phyloP scores from a whole-genome alignment of 2,797 vertebrate species.

The Microctenopoma stevenorrisi region DNA sequence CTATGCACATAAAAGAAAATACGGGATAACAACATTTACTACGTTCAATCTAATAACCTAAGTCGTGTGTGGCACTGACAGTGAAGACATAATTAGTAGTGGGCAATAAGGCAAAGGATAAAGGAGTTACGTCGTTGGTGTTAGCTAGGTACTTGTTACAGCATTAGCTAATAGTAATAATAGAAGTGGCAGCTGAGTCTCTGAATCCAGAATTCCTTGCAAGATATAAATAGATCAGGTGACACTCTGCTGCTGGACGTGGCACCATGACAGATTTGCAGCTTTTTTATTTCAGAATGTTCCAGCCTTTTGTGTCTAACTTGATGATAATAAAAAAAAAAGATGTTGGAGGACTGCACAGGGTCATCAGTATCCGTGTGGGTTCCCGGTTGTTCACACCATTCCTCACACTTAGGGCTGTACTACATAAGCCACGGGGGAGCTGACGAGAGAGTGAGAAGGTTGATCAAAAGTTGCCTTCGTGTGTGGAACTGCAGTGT shows the following conservation, averaged over 20 bases:
- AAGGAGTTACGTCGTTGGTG: conserved; percentile 58
- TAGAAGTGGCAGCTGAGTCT: conserved; percentile 84
- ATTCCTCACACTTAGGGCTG: conserved; percentile 72
- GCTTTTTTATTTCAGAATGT: conserved; percentile 59
- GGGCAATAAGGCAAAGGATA: conserved; percentile 60
- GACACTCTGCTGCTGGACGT: conserved; percentile 58
- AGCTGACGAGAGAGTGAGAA: conserved; percentile 55
- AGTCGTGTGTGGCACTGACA: conserved; percentile 43
- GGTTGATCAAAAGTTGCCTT: conserved; percentile 58
- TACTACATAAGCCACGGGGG: conserved; percentile 61
- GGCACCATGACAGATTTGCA: conserved; percentile 66
- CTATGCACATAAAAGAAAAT: not conserved
- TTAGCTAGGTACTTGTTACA: conserved; percentile 76
- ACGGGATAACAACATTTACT: not conserved
- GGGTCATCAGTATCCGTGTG: conserved; percentile 40
- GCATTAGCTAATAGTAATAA: conserved; percentile 84
- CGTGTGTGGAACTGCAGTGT: not conserved
- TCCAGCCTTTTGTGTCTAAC: conserved; percentile 6
- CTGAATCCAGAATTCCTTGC: conserved; percentile 78
- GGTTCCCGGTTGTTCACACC: conserved; percentile 78
- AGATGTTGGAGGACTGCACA: conserved; percentile 21
- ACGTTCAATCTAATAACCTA: conserved; percentile 11
- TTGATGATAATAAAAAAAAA: conserved; percentile 19
- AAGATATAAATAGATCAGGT: conserved; percentile 81
- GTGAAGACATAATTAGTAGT: conserved; percentile 67